A percentile compares a stretch with the other conserved stretches of the same genome.
These are phyloP conservation scores for Lasioglossum calceatum DNA, from an alignment of 2,888 invertebrate genomes.

Conservation along the genomic window DNA sequence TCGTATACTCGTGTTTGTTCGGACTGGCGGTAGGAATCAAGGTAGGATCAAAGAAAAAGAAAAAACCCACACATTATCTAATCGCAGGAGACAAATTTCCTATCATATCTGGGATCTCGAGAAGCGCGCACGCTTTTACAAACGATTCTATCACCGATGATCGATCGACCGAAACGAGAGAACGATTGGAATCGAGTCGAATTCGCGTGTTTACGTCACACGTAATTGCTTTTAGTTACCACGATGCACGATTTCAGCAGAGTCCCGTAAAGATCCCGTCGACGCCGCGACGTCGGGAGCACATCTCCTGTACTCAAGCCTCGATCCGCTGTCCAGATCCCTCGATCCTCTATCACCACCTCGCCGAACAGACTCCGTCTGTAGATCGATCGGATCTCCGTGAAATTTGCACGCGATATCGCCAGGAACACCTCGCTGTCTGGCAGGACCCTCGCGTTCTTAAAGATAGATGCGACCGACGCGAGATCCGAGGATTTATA, in stretches of 20 bases:
- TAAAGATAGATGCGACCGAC: conserved; percentile 54
- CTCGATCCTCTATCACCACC: conserved; percentile 75
- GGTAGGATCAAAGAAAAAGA: not conserved
- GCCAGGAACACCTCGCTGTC: conserved; percentile 78
- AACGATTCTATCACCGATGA: not conserved
- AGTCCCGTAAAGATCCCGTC: conserved; percentile 74
- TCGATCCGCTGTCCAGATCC: conserved; percentile 70
- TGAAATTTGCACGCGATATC: conserved; percentile 47
- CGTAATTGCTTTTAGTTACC: conserved; percentile 34
- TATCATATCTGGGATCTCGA: conserved; percentile 16
- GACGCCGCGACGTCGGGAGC: conserved; percentile 72
- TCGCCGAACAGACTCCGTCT: conserved; percentile 69
- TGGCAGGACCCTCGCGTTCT: conserved; percentile 69
- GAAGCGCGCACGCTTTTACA: not conserved
- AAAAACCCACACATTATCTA: not conserved
- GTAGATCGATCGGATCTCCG: conserved; percentile 74
- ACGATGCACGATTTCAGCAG: conserved; percentile 76
- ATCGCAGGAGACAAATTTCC: not conserved
- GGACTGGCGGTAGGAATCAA: not conserved
- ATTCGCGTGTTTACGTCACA: not conserved
- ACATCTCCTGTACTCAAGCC: conserved; percentile 71
- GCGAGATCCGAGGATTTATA: not conserved
- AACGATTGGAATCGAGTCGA: not conserved
- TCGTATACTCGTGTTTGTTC: not conserved
- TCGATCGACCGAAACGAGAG: not conserved